Conservation (phyloP, 2,797 vertebrate species). For the Ispidina lecontei region DNA sequence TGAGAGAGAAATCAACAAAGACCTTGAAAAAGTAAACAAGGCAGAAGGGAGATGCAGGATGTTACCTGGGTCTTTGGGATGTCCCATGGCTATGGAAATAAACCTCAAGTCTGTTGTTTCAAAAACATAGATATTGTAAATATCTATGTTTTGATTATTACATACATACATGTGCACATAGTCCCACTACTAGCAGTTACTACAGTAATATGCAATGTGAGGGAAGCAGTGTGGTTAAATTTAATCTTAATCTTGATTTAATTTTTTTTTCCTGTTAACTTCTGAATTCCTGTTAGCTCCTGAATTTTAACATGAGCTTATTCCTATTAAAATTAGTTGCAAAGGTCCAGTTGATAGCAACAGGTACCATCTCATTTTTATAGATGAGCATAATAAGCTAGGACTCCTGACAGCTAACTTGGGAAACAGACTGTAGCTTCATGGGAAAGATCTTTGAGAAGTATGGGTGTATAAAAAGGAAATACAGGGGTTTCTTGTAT, state of each 20-base stretch:
- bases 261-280: too few species aligned
- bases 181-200: background rate
- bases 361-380: background rate
- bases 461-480: background rate
- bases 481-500: background rate
- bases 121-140: background rate
- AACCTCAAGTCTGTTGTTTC: background rate
- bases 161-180: background rate
- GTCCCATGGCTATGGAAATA: background rate
- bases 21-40: background rate
- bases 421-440: background rate
- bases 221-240: background rate
- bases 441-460: background rate
- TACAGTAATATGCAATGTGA: background rate
- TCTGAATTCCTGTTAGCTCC: too few species aligned
- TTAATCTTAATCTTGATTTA: too few species aligned
- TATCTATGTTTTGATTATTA: background rate
- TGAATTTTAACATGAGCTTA: background rate
- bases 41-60: background rate
- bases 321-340: background rate
- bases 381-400: background rate
- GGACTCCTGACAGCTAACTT: background rate
- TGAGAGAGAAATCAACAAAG: background rate
- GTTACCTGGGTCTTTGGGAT: background rate
- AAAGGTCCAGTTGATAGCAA: background rate